Percentiles rank a stretch among this genome's conserved stretches.
Evolutionary conservation across 1,140 invertebrate genomes (phyloP).

Genomic region (Drosophila baimaii): DNA sequence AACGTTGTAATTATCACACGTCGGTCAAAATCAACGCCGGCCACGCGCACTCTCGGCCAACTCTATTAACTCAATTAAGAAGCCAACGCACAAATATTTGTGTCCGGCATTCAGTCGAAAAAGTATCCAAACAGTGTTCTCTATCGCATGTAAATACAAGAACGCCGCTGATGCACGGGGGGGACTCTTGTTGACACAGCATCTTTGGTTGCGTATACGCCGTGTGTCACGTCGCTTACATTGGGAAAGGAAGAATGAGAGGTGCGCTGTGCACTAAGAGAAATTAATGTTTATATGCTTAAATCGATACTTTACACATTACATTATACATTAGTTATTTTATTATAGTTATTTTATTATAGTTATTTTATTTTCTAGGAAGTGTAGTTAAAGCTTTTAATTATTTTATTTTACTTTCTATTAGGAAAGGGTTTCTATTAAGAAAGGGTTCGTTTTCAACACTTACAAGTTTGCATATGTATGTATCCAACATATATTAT

Average conservation of each 20-base stretch:
- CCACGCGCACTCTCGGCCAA: conserved; percentile 71
- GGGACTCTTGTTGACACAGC: conserved; percentile 53
- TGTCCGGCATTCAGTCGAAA: conserved; percentile 79
- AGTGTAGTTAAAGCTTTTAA: too few relatives aligned
- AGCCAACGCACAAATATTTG: conserved; percentile 73
- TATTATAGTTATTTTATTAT: too few relatives aligned
- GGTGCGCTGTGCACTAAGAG: background rate
- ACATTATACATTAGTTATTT: too few relatives aligned
- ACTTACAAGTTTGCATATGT: too few relatives aligned
- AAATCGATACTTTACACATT: too few relatives aligned
- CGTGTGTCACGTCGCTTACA: conserved; percentile 27
- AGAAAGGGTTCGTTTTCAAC: too few relatives aligned
- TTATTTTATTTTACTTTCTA: too few relatives aligned
- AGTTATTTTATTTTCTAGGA: too few relatives aligned
- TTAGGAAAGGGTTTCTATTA: too few relatives aligned
- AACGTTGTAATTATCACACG: conserved; percentile 76
- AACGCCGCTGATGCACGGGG: conserved; percentile 23
- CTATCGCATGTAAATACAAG: conserved; percentile 55
- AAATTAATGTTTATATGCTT: too few relatives aligned
- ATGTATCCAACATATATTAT: too few relatives aligned
- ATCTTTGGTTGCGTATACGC: conserved; percentile 34
- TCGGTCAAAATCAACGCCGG: conserved; percentile 75
- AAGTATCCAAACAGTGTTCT: conserved; percentile 75
- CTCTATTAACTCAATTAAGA: conserved; percentile 80
- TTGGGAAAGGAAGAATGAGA: background rate